Evolutionary conservation across 2,888 invertebrate genomes (phyloP).

Genomic region (Drosophila cognata): DNA sequence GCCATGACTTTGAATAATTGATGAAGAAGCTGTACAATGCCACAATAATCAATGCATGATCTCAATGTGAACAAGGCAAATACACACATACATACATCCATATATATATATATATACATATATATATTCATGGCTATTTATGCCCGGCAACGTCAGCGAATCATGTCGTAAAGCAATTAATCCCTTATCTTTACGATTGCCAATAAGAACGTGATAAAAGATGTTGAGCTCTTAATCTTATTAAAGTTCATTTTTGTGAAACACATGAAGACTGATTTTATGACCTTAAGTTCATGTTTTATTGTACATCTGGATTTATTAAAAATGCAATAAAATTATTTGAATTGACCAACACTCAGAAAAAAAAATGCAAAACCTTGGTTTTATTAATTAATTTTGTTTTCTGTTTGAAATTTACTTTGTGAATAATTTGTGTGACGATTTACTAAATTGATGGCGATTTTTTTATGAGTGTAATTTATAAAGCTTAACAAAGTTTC

Average conservation of each 20-base stretch:
- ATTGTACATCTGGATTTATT: not conserved
- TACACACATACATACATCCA: not conserved
- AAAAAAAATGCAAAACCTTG: too few relatives aligned
- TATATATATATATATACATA: not conserved
- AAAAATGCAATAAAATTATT: not conserved
- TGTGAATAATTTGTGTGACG: too few relatives aligned
- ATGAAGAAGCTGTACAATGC: constrained; percentile 40
- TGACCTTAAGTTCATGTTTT: not conserved
- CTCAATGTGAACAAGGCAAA: constrained; percentile 29
- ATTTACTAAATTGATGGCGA: too few relatives aligned
- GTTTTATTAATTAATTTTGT: too few relatives aligned
- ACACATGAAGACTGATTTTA: not conserved
- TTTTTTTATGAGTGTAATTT: not conserved
- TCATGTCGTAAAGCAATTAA: constrained; percentile 1
- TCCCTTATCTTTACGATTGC: not conserved
- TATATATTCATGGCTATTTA: not conserved
- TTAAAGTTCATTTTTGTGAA: not conserved
- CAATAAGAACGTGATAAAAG: constrained; percentile 1
- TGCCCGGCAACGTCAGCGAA: not conserved
- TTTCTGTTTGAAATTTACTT: too few relatives aligned
- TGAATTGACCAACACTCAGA: too few relatives aligned
- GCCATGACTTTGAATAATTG: constrained; percentile 58
- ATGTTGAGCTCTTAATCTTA: not conserved
- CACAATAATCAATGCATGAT: constrained; percentile 29
- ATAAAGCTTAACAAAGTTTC: not conserved